Base-by-base conservation (phyloP, 2,113 vertebrate species). In the Pseudorhombus dupliciocellatus region DNA sequence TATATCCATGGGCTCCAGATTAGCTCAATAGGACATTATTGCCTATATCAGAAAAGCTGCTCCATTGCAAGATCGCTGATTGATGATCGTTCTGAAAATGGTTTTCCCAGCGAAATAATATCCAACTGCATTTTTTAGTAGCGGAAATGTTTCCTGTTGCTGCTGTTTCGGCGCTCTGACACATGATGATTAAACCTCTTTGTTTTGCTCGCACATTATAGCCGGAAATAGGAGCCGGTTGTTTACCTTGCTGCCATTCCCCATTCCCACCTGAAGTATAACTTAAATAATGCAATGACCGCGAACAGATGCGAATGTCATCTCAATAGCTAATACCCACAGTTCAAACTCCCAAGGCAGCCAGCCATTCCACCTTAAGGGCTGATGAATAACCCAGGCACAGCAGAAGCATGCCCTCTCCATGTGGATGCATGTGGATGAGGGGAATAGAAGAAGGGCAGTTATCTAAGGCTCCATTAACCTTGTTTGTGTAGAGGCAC, bases 401-500 rank as follows among this genome's bases (percentile, higher is more conserved):
- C 66, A 52, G 82, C 66, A 48, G 82, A 62, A 58, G 48, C n/a
- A 66, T 46, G 42, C 71, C 52, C 59, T 73, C 74, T 61, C 54
- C 69, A 54, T 73, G 76, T 79, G 62, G 72, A 85, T 72, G 42
- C 55, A 81, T 78, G 75, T 70, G 74, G 70, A 74, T 72, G 67
- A 75, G 46, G 37, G 56, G 70, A 72, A 64, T 66, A 70, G 70
- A 75, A 84, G 73, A 66, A 79, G 68, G 69, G n/a, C 73, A 79
- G 75, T 84, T 88, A 86, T 83, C 77, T 83, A 67, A 73, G 81
- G 88, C 87, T 87, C 87, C 88, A 90, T 92, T 93, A 91, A 93
- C 92, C 92, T 93, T 93, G 90, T 91, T 90, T 90, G 85, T 86
- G 81, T 86, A 81, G 82, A 89, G 82, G 89, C 81, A 89, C 84